phyloP scores from a whole-genome alignment of 2,888 invertebrate genomes.

The Vanessa cardui region DNA sequence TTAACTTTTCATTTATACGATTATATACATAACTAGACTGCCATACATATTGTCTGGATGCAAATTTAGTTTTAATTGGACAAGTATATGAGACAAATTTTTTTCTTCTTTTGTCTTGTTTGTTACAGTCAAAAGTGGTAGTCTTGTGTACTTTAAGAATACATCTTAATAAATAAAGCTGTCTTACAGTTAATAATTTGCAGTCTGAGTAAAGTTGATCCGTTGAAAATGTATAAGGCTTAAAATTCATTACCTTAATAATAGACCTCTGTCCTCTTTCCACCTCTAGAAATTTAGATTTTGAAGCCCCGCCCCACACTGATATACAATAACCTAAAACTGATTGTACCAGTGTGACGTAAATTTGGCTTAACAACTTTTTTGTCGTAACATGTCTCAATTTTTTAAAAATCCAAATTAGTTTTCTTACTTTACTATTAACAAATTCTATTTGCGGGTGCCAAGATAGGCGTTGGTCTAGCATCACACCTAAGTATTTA shows the following conservation, averaged over 20 bases:
- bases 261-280: constrained; percentile 1
- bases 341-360: not conserved
- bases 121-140: not conserved
- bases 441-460: too few relatives aligned
- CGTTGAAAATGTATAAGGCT: not conserved
- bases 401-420: too few relatives aligned
- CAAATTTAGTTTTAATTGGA: not conserved
- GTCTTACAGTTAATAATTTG: not conserved
- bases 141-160: too few relatives aligned
- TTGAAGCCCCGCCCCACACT: not conserved
- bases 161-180: not conserved
- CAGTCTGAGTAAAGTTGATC: not conserved
- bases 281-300: not conserved
- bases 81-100: not conserved
- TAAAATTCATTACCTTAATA: not conserved
- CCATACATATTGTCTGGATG: not conserved
- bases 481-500: too few relatives aligned
- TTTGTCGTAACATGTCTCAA: not conserved
- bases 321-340: not conserved
- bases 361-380: not conserved
- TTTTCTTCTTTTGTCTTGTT: not conserved
- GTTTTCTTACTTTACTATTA: too few relatives aligned
- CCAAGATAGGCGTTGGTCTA: too few relatives aligned
- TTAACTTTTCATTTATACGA: too few relatives aligned
- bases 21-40: too few relatives aligned